phyloP scores from a whole-genome alignment of 2,797 vertebrate genomes.

The Sphenodon punctatus region DNA sequence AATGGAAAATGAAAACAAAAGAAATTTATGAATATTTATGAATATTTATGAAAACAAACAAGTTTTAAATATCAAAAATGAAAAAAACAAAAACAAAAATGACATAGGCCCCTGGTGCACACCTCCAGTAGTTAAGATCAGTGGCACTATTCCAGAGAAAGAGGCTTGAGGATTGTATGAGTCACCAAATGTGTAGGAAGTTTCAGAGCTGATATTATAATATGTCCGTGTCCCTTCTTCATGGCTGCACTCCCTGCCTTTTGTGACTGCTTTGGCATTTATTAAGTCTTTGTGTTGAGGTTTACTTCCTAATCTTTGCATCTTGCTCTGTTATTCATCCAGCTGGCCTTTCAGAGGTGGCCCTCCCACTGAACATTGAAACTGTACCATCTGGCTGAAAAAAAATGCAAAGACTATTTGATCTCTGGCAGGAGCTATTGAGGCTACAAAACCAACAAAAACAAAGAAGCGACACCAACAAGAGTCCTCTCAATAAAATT shows the following conservation, averaged over 20 bases:
- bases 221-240: not conserved
- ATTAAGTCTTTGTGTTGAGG: not conserved
- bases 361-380: conserved; percentile 12
- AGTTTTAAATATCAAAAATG: no score
- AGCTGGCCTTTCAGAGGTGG: not conserved
- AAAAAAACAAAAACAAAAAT: not conserved
- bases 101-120: not conserved
- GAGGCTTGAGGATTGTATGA: not conserved
- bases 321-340: not conserved
- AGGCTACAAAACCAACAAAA: conserved; percentile 10
- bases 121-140: not conserved
- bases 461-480: not conserved
- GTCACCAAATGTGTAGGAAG: not conserved
- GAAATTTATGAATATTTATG: no score
- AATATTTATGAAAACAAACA: no score
- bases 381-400: conserved; percentile 13
- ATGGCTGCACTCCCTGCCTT: not conserved
- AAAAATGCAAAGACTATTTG: conserved; percentile 17
- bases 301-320: conserved; percentile 16
- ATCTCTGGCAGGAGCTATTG: conserved; percentile 3
- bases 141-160: not conserved
- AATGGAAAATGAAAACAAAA: no score
- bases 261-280: conserved; percentile 3
- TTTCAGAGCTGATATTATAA: not conserved
- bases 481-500: not conserved